These are phyloP conservation scores for Tetramorium parvispinum DNA, from an alignment of 1,140 invertebrate genomes.

Conservation along the genomic window DNA sequence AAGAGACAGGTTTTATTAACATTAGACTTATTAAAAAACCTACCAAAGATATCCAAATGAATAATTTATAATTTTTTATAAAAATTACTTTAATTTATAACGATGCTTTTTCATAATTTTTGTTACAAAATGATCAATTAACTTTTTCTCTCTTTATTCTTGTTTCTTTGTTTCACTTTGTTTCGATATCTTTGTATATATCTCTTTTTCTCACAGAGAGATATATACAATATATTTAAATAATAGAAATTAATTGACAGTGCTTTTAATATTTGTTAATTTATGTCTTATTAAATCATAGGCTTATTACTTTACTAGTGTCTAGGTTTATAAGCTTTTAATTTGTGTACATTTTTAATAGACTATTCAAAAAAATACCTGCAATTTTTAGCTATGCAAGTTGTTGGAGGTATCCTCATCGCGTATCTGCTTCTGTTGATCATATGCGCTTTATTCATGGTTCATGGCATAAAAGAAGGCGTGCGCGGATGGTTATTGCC, in stretches of 20 bases:
- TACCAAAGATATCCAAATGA: too few relatives aligned
- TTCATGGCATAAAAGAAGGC: conserved; percentile 87
- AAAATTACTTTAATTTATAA: too few relatives aligned
- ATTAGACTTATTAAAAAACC: too few relatives aligned
- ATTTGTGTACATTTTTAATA: conserved; percentile 53
- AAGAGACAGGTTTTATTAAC: too few relatives aligned
- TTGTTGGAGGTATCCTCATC: conserved; percentile 90
- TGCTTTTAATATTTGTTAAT: neutral
- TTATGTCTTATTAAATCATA: neutral
- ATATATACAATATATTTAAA: too few relatives aligned
- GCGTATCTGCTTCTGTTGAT: conserved; percentile 91
- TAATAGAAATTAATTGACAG: neutral
- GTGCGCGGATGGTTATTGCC: conserved; percentile 92
- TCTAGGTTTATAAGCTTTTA: conserved; percentile 36
- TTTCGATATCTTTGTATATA: too few relatives aligned
- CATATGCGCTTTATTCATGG: conserved; percentile 88
- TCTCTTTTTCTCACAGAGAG: too few relatives aligned
- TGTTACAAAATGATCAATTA: too few relatives aligned
- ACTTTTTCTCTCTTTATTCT: too few relatives aligned
- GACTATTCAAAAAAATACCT: conserved; percentile 42
- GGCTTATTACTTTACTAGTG: neutral
- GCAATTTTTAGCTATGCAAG: conserved; percentile 89
- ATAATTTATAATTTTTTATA: too few relatives aligned
- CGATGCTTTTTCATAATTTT: too few relatives aligned
- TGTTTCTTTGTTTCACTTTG: too few relatives aligned